Evolutionary conservation across 1,140 invertebrate species (phyloP).

Genomic region (Meloidogyne exigua): DNA sequence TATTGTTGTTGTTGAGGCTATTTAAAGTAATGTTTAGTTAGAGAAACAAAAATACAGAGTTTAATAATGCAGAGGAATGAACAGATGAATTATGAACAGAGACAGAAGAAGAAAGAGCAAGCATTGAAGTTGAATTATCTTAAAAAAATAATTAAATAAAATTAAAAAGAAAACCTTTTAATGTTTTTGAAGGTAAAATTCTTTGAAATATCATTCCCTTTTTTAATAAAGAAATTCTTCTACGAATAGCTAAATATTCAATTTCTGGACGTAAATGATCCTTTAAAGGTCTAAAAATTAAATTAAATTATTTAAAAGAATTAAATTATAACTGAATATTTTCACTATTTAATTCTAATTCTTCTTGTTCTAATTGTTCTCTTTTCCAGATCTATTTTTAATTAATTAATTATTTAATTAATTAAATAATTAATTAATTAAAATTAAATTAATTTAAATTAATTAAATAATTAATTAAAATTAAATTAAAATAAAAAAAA

Average conservation of each 20-base stretch:
- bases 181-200: slow-evolving; percentile 8
- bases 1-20: slow-evolving; percentile 12
- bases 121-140: background rate
- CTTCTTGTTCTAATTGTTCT: slow-evolving; percentile 47
- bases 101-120: background rate
- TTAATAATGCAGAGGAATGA: background rate
- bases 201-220: slow-evolving; percentile 37
- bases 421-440: too few relatives aligned
- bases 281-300: slow-evolving; percentile 31
- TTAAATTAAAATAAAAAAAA: slow-evolving; percentile 32
- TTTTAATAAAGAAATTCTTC: slow-evolving; percentile 46
- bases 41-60: background rate
- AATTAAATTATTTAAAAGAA: slow-evolving; percentile 13
- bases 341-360: slow-evolving; percentile 44
- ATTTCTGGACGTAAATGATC: slow-evolving; percentile 43
- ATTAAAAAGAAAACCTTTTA: background rate
- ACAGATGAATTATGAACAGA: slow-evolving; percentile 8
- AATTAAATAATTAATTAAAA: background rate
- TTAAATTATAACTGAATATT: slow-evolving; percentile 41
- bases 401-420: background rate
- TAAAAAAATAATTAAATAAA: background rate
- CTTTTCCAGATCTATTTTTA: slow-evolving; percentile 36
- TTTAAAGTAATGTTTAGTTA: background rate
- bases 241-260: slow-evolving; percentile 42
- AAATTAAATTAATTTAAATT: too few relatives aligned